phyloP scores from a whole-genome alignment of 2,888 invertebrate genomes.

The Plagiodera versicolora region DNA sequence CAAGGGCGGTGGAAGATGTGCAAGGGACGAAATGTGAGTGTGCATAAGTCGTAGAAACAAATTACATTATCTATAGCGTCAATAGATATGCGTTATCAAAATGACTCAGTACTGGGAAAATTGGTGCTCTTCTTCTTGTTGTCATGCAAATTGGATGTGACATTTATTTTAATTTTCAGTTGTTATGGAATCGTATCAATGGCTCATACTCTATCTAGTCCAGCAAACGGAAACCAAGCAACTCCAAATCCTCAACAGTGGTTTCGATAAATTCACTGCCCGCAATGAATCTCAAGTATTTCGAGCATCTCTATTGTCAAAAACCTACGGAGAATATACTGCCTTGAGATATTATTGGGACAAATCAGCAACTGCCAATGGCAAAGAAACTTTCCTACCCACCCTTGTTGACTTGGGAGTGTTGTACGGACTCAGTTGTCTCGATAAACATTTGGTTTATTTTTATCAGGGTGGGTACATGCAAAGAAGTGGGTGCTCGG shows the following conservation, averaged over 20 bases:
- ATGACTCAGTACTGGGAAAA: no score
- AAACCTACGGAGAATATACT: slow-evolving; percentile 76
- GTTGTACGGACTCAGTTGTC: slow-evolving; percentile 62
- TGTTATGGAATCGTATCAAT: slow-evolving; percentile 73
- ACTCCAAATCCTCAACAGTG: slow-evolving; percentile 58
- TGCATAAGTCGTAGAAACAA: no score
- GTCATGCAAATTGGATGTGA: background rate
- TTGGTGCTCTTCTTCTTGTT: no score
- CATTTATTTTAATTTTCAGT: slow-evolving; percentile 58
- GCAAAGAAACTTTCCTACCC: slow-evolving; percentile 34
- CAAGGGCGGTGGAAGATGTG: slow-evolving; percentile 44
- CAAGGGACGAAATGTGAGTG: slow-evolving; percentile 52
- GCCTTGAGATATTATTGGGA: slow-evolving; percentile 60
- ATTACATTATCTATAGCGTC: no score
- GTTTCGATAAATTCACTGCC: slow-evolving; percentile 70
- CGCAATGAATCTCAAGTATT: slow-evolving; percentile 79
- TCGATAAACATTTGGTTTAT: slow-evolving; percentile 63
- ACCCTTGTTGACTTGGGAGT: slow-evolving; percentile 59
- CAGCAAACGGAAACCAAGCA: slow-evolving; percentile 68
- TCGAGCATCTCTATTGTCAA: slow-evolving; percentile 71
- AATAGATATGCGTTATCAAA: no score
- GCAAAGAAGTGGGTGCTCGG: slow-evolving; percentile 55
- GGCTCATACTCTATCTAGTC: slow-evolving; percentile 82
- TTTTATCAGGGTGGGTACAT: slow-evolving; percentile 63
- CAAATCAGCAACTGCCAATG: slow-evolving; percentile 51